Base-by-base conservation (phyloP, 2,888 invertebrate genomes). In the Tipula lateralis region DNA sequence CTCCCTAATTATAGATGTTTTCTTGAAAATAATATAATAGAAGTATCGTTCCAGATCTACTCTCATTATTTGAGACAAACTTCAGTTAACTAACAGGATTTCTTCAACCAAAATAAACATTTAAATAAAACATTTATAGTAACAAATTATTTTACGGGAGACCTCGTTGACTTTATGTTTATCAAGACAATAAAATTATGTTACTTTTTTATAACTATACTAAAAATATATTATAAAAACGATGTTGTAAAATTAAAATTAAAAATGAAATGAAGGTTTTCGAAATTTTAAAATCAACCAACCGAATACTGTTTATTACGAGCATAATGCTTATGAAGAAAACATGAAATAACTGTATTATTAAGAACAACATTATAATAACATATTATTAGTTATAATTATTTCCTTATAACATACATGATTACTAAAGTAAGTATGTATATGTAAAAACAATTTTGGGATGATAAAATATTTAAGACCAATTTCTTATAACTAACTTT, bases 331-430 rank as follows among this genome's bases (percentile, higher is more conserved):
- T 66, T 66, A 66, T 66, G 66, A 24, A 66, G 66, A 66, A 66
- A 66, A 66, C 66, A 66, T 66, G 19, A 66, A 66, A 66, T 66
- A 66, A 66, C 66, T 66, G 66, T 66, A 66, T 66, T 24, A 66
- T 24, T 66, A 66, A 12, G 9, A 66, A 66, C 24, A 66, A 66
- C 66, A 24, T 9, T 24, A 66, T 66, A 44, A 16, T 50, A 66
- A 66, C 24, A 12, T 24, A 19, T 66, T 66, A 66, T 66, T 66
- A 66, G 19, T 24, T 66, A 66, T 66, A 66, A 66, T 66, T 66
- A 24, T 66, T 66, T 66, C 66, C 66, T 66, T 66, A 24, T n/a
- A 44, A 3, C 9, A 36, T 9, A 36, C 36, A 36, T 9, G n/a
- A n/a, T n/a, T n/a, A n/a, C n/a, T n/a, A n/a, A n/a, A n/a, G n/a